Evolutionary conservation across 2,888 invertebrate species (phyloP).

Genomic region (Zaprionus bogoriensis): DNA sequence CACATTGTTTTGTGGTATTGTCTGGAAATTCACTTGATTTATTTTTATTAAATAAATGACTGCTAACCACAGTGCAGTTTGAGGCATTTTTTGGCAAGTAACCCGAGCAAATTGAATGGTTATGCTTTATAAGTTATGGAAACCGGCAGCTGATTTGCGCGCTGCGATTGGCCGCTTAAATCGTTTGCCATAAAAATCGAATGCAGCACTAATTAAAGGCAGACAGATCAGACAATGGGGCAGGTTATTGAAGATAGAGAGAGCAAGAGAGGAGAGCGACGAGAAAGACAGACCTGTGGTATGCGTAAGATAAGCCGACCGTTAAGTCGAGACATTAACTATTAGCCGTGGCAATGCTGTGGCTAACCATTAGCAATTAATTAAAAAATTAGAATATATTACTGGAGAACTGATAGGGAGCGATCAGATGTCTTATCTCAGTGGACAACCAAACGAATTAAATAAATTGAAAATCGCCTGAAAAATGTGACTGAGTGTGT

Average conservation of each 20-base stretch:
- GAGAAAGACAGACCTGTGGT: not conserved
- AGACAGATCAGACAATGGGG: constrained; percentile 7
- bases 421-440: constrained; percentile 57
- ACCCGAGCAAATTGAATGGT: constrained; percentile 67
- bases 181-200: constrained; percentile 64
- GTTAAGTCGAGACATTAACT: constrained; percentile 53
- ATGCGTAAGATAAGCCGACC: constrained; percentile 39
- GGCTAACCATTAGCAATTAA: constrained; percentile 77
- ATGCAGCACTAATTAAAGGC: constrained; percentile 66
- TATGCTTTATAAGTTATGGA: constrained; percentile 73
- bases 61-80: constrained; percentile 32
- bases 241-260: not conserved
- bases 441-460: constrained; percentile 68
- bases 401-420: constrained; percentile 28
- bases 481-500: constrained; percentile 22
- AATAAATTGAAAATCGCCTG: constrained; percentile 69
- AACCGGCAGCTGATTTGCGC: constrained; percentile 72
- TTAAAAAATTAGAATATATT: constrained; percentile 78
- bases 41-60: too few species aligned
- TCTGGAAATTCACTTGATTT: too few species aligned
- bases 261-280: not conserved
- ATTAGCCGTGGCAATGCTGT: constrained; percentile 51
- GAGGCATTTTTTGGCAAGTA: constrained; percentile 45
- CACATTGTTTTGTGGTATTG: too few species aligned
- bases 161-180: constrained; percentile 59